These are phyloP conservation scores for Bagarius yarrelli DNA, from an alignment of 2,113 vertebrate species.

Conservation along the genomic window DNA sequence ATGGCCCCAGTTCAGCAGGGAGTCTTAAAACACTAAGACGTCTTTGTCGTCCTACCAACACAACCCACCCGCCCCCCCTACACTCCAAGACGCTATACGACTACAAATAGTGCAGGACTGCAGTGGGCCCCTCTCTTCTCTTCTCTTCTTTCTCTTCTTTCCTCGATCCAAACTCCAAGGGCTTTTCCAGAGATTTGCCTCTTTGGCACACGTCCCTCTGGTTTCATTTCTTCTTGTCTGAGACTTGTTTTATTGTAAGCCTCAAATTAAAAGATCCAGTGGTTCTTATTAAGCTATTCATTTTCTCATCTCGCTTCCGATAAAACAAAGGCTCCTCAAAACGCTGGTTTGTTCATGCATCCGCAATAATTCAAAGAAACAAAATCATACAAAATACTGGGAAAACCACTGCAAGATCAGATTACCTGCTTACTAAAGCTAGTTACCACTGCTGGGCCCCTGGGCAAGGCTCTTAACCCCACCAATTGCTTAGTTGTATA, in stretches of 20 bases:
- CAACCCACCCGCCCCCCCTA: background rate
- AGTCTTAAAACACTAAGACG: conserved; percentile 62
- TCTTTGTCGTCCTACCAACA: conserved; percentile 64
- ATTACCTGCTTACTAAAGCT: background rate
- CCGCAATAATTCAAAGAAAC: background rate
- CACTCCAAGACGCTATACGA: conserved; percentile 1
- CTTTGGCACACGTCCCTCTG: conserved; percentile 61
- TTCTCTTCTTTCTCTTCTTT: conserved; percentile 12
- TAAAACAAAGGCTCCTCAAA: conserved; percentile 49
- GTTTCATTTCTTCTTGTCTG: conserved; percentile 68
- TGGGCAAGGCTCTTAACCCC: no score
- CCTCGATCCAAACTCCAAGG: conserved; percentile 6
- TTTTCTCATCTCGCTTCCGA: conserved; percentile 59
- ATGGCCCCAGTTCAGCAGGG: conserved; percentile 54
- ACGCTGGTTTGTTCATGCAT: background rate
- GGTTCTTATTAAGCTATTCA: conserved; percentile 64
- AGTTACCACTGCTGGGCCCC: background rate
- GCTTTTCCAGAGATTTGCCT: conserved; percentile 71
- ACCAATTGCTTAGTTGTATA: no score
- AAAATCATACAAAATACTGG: no score
- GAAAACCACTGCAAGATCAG: background rate
- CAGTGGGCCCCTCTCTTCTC: conserved; percentile 53
- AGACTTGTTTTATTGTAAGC: conserved; percentile 67
- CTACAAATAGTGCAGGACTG: conserved; percentile 64
- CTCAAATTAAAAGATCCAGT: conserved; percentile 65